Conservation (phyloP, 2,888 invertebrate species). For the Aleiodes alternator region DNA sequence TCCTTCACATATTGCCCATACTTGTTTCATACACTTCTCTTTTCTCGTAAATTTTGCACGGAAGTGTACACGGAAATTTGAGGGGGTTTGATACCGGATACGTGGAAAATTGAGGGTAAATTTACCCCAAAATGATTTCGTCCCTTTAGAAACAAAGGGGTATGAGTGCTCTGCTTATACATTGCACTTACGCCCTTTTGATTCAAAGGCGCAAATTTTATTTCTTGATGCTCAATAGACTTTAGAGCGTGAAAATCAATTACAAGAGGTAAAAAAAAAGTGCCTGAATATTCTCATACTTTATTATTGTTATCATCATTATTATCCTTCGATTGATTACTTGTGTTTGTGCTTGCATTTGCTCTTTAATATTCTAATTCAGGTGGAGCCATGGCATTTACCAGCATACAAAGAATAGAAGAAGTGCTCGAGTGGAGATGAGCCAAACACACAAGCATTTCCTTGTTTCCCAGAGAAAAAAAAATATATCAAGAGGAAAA, state of each 20-base stretch:
- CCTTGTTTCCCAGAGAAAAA: neutral
- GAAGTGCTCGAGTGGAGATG: neutral
- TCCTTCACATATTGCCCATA: conserved; percentile 20
- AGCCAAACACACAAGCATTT: neutral
- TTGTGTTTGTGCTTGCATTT: neutral
- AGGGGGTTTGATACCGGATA: conserved; percentile 47
- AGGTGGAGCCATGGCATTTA: neutral
- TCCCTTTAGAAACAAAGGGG: no score
- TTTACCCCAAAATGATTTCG: conserved; percentile 18
- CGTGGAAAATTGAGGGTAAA: conserved; percentile 20
- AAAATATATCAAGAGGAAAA: neutral
- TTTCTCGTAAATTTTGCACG: conserved; percentile 32
- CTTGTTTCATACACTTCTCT: neutral
- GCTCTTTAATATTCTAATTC: neutral
- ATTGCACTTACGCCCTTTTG: no score
- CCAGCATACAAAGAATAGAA: neutral
- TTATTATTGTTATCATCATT: neutral
- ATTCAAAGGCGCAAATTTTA: no score
- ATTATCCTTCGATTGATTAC: neutral
- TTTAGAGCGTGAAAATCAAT: no score
- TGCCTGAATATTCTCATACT: neutral
- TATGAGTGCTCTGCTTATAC: no score
- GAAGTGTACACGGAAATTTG: conserved; percentile 47
- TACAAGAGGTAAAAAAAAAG: neutral
- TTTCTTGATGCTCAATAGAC: neutral